Percentiles rank a stretch among this genome's conserved stretches.
Conservation (phyloP, 2,797 vertebrate species). For the Thaleichthys pacificus region DNA sequence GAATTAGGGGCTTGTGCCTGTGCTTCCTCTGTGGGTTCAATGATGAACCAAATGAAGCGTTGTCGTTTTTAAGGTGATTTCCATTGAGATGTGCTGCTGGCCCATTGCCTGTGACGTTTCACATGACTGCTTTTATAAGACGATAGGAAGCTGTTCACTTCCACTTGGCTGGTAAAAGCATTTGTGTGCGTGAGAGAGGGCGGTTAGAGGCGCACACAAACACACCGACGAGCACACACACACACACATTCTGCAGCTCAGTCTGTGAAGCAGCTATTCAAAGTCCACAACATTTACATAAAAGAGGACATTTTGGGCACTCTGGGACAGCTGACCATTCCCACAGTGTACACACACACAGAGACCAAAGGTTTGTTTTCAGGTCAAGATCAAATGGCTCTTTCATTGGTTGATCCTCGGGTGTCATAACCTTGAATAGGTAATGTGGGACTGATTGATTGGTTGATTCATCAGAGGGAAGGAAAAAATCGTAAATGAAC, state of each 20-base stretch:
- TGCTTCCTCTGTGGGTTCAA: constrained; percentile 65
- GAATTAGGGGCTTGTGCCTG: constrained; percentile 69
- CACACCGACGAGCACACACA: constrained; percentile 24
- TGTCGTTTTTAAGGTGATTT: constrained; percentile 69
- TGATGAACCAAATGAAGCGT: constrained; percentile 75
- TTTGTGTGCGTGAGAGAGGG: constrained; percentile 23
- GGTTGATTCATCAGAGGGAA: constrained; percentile 50
- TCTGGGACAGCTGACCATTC: background rate
- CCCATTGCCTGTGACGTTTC: constrained; percentile 15
- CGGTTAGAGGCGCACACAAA: constrained; percentile 33
- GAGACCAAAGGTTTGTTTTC: constrained; percentile 31
- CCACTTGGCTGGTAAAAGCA: constrained; percentile 48
- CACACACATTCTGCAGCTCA: constrained; percentile 43
- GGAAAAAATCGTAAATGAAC: constrained; percentile 38
- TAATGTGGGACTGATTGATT: constrained; percentile 55
- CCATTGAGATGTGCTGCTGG: constrained; percentile 65
- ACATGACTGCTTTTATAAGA: constrained; percentile 8
- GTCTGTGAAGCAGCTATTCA: constrained; percentile 31
- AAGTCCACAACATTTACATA: constrained; percentile 59
- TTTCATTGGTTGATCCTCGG: constrained; percentile 53
- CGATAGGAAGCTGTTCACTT: constrained; percentile 50
- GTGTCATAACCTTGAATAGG: constrained; percentile 58
- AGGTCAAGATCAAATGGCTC: constrained; percentile 61
- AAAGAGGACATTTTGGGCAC: no score
- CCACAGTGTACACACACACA: background rate